phyloP scores from a whole-genome alignment of 2,113 vertebrate genomes.

The Spheniscus mendiculus region DNA sequence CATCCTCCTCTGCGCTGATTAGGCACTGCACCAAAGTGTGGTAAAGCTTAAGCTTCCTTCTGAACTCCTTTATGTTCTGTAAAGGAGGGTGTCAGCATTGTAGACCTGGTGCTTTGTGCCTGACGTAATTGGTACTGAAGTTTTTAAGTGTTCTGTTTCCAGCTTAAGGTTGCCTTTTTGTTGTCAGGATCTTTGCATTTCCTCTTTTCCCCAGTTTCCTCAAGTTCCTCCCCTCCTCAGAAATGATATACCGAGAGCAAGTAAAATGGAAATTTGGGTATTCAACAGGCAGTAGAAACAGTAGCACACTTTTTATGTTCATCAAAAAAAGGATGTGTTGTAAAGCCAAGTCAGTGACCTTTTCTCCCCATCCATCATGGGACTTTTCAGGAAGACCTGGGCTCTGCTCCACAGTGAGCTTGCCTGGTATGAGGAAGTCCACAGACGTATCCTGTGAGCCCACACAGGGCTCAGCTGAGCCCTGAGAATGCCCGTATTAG shows the following conservation, averaged over 20 bases:
- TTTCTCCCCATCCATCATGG: background rate
- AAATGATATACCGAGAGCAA: background rate
- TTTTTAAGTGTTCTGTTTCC: background rate
- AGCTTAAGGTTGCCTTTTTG: background rate
- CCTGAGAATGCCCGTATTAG: rapidly evolving
- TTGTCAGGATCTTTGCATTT: background rate
- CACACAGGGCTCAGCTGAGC: background rate
- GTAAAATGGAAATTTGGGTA: background rate
- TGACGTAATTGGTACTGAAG: background rate
- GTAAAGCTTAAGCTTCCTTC: background rate
- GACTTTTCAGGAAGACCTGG: background rate
- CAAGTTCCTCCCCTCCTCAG: background rate
- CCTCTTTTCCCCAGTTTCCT: background rate
- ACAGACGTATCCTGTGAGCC: background rate
- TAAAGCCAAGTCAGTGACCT: background rate
- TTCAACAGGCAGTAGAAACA: background rate
- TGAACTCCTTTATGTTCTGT: background rate
- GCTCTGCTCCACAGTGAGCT: background rate
- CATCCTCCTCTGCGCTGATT: background rate
- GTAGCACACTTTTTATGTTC: background rate
- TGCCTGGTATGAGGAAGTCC: background rate
- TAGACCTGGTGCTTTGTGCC: background rate
- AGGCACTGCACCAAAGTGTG: background rate
- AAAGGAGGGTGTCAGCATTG: background rate
- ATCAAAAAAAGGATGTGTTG: background rate